These are phyloP conservation scores for Idaea aversata DNA, from an alignment of 2,888 invertebrate species.

Conservation along the genomic window DNA sequence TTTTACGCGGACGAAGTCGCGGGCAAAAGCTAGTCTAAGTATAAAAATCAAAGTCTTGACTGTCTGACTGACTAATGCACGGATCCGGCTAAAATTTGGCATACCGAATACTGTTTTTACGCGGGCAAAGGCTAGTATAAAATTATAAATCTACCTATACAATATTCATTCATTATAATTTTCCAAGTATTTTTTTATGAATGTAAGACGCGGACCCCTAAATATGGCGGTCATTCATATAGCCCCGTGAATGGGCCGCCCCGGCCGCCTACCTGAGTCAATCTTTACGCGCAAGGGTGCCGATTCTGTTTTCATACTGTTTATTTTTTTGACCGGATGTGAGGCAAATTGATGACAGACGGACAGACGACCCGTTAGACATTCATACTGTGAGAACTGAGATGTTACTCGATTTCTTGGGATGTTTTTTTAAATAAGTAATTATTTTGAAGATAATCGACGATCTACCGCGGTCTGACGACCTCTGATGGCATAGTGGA, in stretches of 20 bases:
- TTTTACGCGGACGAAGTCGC: too few relatives aligned
- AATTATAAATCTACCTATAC: too few relatives aligned
- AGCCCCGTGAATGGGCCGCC: neutral
- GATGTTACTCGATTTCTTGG: neutral
- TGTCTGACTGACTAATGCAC: too few relatives aligned
- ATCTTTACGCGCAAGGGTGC: constrained; percentile 33
- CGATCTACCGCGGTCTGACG: too few relatives aligned
- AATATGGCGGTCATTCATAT: neutral
- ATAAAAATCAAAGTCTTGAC: too few relatives aligned
- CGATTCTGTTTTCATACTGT: constrained; percentile 47
- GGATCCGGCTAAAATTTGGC: too few relatives aligned
- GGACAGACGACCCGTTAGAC: neutral
- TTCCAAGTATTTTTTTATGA: neutral
- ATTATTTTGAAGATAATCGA: too few relatives aligned
- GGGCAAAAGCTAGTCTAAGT: too few relatives aligned
- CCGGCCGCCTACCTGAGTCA: constrained; percentile 55
- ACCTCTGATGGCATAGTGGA: too few relatives aligned
- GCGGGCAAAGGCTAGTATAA: too few relatives aligned
- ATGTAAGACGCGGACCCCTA: neutral
- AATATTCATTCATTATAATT: too few relatives aligned
- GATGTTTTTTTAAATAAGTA: neutral
- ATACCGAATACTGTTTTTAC: too few relatives aligned
- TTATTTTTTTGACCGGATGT: constrained; percentile 69
- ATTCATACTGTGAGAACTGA: constrained; percentile 14
- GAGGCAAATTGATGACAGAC: constrained; percentile 54